These are phyloP conservation scores for Synergus laeviventris DNA, from an alignment of 2,888 invertebrate genomes.

Conservation along the genomic window DNA sequence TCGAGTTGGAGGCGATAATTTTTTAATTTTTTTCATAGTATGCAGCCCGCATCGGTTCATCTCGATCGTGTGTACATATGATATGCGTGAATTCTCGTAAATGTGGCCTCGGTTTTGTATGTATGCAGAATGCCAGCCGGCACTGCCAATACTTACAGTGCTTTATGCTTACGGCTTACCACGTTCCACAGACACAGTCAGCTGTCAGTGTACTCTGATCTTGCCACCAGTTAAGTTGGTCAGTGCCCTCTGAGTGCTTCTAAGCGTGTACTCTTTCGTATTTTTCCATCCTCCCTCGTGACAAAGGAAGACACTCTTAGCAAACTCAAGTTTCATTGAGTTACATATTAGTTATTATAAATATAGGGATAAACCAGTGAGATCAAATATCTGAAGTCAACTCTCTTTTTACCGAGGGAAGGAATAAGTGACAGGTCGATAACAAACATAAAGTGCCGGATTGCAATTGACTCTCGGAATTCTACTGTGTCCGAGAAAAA, in stretches of 20 bases:
- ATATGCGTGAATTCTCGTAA: conserved; percentile 24
- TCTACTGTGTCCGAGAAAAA: neutral
- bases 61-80: neutral
- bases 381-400: neutral
- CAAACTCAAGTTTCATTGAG: neutral
- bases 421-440: neutral
- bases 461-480: neutral
- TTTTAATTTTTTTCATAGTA: neutral
- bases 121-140: too few species aligned
- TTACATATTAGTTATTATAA: neutral
- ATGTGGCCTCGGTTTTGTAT: conserved; percentile 20
- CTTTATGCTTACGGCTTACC: too few species aligned
- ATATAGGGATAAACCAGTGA: neutral
- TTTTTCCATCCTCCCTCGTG: neutral
- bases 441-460: neutral
- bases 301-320: neutral
- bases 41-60: neutral
- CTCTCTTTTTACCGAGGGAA: neutral
- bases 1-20: neutral
- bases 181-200: neutral
- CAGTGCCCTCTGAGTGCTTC: conserved; percentile 57
- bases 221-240: conserved; percentile 58
- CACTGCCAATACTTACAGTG: too few species aligned
- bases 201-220: conserved; percentile 59
- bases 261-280: neutral